A percentile compares a stretch with the other conserved stretches of the same genome.
These are phyloP conservation scores for Parascotia fuliginaria DNA, from an alignment of 2,888 invertebrate genomes.

Conservation along the genomic window DNA sequence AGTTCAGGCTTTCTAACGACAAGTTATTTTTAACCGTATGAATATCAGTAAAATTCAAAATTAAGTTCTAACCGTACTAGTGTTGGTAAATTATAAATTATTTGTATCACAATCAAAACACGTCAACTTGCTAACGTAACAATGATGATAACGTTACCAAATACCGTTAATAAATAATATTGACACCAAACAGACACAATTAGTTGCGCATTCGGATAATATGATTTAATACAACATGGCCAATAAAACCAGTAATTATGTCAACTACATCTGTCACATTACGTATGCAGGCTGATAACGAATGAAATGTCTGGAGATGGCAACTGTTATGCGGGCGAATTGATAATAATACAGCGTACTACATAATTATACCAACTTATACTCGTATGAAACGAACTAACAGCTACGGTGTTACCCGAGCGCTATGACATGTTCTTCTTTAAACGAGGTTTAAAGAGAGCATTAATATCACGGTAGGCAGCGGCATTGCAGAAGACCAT, in stretches of 20 bases:
- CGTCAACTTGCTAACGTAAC: not conserved
- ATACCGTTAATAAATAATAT: conserved; percentile 21
- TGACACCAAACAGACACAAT: conserved; percentile 19
- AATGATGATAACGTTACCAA: conserved; percentile 1
- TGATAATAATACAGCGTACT: conserved; percentile 41
- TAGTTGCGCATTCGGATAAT: conserved; percentile 16
- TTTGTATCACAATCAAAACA: not conserved
- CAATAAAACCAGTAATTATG: conserved; percentile 39
- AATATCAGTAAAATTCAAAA: too few relatives aligned
- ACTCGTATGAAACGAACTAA: too few relatives aligned
- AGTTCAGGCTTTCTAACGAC: too few relatives aligned
- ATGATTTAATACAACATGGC: conserved; percentile 33
- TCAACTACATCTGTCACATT: conserved; percentile 52
- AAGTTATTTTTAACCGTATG: too few relatives aligned
- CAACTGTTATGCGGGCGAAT: conserved; percentile 53
- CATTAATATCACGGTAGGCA: too few relatives aligned
- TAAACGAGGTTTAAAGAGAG: too few relatives aligned
- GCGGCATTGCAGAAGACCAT: too few relatives aligned
- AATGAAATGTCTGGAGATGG: conserved; percentile 56
- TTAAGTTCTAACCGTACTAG: too few relatives aligned
- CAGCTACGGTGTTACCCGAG: too few relatives aligned
- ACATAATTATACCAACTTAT: not conserved
- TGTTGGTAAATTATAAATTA: too few relatives aligned
- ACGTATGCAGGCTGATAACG: conserved; percentile 57
- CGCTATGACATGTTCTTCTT: too few relatives aligned